Base-by-base conservation (phyloP, 1,140 invertebrate genomes). In the Pachyrhynchus sulphureomaculatus region DNA sequence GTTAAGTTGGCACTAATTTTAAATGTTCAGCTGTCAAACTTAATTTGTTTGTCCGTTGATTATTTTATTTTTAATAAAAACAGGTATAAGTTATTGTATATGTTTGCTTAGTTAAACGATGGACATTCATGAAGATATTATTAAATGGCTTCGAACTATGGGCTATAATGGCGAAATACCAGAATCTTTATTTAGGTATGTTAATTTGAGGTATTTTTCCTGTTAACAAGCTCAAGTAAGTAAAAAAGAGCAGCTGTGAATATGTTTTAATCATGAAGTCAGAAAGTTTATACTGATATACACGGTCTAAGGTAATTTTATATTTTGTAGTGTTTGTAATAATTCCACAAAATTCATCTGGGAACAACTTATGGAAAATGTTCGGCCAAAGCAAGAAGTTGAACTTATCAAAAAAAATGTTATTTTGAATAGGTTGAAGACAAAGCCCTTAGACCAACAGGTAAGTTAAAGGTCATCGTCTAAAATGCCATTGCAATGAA, bases 271-370 rank as follows among this genome's bases (percentile, higher is more conserved):
- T n/a, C n/a, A n/a, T n/a, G n/a, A n/a, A n/a, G n/a, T n/a, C n/a
- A n/a, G n/a, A n/a, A n/a, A n/a, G 9, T 32, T 21, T 8, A 23
- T 52, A 52, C n/a, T 8, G n/a, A 23, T 26, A 10, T 23, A 23
- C 12, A 45, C 18, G 18, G 8, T 15, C 8, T 12, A 4, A 45
- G 1, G 2, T 0, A 6, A 4, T 23, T 32, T 2, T 15, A 10
- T 26, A 17, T 34, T 34, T 61, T 67, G 13, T 23, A 67, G 65
- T 26, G 42, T 67, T 51, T 67, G 57, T 45, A 67, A 67, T 47
- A 47, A 58, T 13, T 48, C 53, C 6, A 67, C 66, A 21, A 44
- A 44, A 10, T 64, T 67, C 33, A 67, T 67, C 33, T 67, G 66
- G 66, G 53, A 65, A 42, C 57, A 67, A 26, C 21, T 67, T 18